Evolutionary conservation across 2,797 vertebrate species (phyloP), one percentile per base, ranked within the genome.

Genomic region (Anniella stebbinsi): DNA sequence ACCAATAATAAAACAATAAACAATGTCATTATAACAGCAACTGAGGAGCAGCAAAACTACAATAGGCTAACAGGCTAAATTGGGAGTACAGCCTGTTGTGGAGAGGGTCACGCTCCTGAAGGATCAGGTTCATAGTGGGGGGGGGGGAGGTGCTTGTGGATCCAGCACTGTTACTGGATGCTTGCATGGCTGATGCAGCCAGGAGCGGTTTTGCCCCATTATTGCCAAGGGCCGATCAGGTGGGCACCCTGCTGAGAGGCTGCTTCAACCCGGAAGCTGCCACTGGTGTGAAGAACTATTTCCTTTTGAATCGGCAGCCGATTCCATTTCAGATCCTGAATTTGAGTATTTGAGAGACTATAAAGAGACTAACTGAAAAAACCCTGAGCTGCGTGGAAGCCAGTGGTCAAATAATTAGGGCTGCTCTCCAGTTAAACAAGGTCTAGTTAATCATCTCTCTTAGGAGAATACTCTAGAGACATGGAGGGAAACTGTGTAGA

Each of bases 301-400:
- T 38, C 54, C 41, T 45, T 41, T 45, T 87, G 38, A 77, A 77
- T 77, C 57, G 33, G 63, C 38, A 75, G 38, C 8, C 6, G 10
- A 76, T 66, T 87, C 63, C 36, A 67, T 33, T 80, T 36, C 13
- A 77, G 67, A 60, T 60, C 25, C 57, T 75, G 69, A 63, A 33
- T 63, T 11, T 54, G 36, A 36, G 80, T 45, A 63, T 84, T 23
- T 66, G 81, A 82, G 87, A 92, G 57, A 67, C 84, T 77, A 67
- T 54, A 57, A 70, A 83, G 81, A 66, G 12, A 45, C 3, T 6
- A 28, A 28, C 67, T 80, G 86, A 87, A 70, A 11, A 90, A 78
- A 38, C 60, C 80, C 73, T 70, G 75, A 51, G 84, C 90, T 67
- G 86, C 81, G 51, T 69, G 77, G 86, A 45, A 63, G 17, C 10